Evolutionary conservation across 1,140 invertebrate species (phyloP).

Genomic region (Belonocnema kinseyi): DNA sequence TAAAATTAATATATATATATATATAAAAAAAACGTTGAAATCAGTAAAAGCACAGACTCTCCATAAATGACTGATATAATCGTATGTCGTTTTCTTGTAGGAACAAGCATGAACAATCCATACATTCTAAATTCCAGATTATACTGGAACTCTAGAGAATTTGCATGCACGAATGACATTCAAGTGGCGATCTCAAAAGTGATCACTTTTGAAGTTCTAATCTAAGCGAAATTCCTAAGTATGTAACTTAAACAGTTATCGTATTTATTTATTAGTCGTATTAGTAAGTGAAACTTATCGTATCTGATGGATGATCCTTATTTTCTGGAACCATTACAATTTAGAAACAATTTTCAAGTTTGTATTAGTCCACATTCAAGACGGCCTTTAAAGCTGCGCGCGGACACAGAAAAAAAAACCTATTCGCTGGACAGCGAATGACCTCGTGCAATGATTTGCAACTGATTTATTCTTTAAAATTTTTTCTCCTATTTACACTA

Average conservation of each 20-base stretch:
- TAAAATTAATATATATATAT: neutral
- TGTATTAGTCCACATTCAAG: no score
- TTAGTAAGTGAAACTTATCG: slow-evolving; percentile 3
- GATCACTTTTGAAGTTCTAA: slow-evolving; percentile 2
- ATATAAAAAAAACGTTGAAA: neutral
- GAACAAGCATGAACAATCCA: slow-evolving; percentile 34
- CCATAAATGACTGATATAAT: neutral
- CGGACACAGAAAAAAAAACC: neutral
- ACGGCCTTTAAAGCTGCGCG: no score
- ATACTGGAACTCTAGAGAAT: slow-evolving; percentile 2
- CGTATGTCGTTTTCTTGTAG: slow-evolving; percentile 34
- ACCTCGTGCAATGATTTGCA: neutral
- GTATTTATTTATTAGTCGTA: neutral
- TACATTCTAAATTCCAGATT: slow-evolving; percentile 13
- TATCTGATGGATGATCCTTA: neutral
- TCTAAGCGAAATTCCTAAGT: neutral
- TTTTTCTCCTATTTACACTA: slow-evolving; percentile 20
- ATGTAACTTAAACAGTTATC: slow-evolving; percentile 12
- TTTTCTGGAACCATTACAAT: neutral
- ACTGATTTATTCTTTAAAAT: slow-evolving; percentile 6
- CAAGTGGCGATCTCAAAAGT: neutral
- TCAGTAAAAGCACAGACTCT: neutral
- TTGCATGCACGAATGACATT: slow-evolving; percentile 4
- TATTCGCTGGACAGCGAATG: neutral
- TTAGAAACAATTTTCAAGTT: no score